Base-by-base conservation (phyloP, 2,113 vertebrate species). In the Neoarius graeffei region DNA sequence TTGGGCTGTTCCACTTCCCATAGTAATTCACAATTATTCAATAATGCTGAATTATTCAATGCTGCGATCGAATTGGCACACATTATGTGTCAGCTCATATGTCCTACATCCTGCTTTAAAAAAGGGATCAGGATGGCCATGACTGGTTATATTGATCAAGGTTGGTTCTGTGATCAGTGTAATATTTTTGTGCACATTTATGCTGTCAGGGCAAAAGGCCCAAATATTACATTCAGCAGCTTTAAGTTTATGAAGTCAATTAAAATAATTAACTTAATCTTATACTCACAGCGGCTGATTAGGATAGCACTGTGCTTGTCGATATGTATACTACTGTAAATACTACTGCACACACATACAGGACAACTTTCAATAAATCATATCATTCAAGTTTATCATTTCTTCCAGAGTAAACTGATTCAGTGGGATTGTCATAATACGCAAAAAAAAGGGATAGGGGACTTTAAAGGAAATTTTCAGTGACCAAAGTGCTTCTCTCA, bases 361-460 rank as follows among this genome's bases (percentile, higher is more conserved):
- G 48, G 30, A 73, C 57, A 83, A 30, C 11, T 48, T 81, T 8
- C 6, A 19, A 35, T 30, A 59, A 35, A 59, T 80, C 14, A 57
- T 80, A 19, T 14, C 20, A 77, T 81, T 60, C 77, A 79, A 56
- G 57, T n/a, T 71, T 83, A 14, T 76, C 77, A 14, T 19, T 35
- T 77, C 48, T 83, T 54, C 56, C n/a, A 64, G 56, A 67, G 57
- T 48, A 23, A 74, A 88, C 66, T 50, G 0, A 59, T 52, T 88
- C 56, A 60, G 60, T 56, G 86, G 64, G 54, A 87, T 83, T 66
- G 57, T 42, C 56, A 73, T 73, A 66, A 27, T 52, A 86, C n/a
- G 19, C 69, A 86, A 57, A 85, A 90, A 90, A 92, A 77, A 23
- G 30, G 88, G 89, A 90, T 90, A 91, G 67, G 11, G 2, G 2